Conservation (phyloP, 2,113 vertebrate species). For the Myodes glareolus region DNA sequence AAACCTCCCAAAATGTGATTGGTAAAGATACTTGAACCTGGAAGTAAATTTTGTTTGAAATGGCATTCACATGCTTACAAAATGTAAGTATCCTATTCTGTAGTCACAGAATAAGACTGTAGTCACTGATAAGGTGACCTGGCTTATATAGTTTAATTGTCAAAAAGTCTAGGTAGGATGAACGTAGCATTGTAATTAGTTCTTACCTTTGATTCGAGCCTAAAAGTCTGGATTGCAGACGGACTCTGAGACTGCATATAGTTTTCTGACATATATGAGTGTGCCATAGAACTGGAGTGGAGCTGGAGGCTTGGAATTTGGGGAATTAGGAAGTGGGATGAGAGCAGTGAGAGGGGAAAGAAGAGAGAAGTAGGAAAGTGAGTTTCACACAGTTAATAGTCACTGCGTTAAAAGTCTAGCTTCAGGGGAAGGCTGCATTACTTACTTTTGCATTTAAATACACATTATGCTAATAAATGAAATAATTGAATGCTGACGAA, state of each 20-base stretch:
- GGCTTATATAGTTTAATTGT: background rate
- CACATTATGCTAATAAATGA: background rate
- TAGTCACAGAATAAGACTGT: background rate
- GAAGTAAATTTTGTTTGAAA: background rate
- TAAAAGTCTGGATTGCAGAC: background rate
- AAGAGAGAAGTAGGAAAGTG: too few relatives aligned
- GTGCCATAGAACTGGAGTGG: background rate
- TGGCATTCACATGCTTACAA: background rate
- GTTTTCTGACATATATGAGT: background rate
- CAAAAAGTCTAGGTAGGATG: background rate
- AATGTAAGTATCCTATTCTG: background rate
- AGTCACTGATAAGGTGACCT: background rate
- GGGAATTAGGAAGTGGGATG: rapidly evolving
- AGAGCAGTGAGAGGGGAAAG: too few relatives aligned
- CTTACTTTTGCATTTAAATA: background rate
- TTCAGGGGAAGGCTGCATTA: background rate
- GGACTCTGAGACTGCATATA: background rate
- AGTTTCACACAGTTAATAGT: background rate
- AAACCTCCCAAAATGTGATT: background rate
- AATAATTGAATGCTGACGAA: background rate
- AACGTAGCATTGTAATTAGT: background rate
- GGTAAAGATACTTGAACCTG: background rate
- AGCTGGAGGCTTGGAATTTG: background rate
- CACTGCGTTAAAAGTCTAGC: background rate
- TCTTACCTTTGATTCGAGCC: background rate